Conservation (phyloP, 2,888 invertebrate species). For the Troglohyphantes excavatus region DNA sequence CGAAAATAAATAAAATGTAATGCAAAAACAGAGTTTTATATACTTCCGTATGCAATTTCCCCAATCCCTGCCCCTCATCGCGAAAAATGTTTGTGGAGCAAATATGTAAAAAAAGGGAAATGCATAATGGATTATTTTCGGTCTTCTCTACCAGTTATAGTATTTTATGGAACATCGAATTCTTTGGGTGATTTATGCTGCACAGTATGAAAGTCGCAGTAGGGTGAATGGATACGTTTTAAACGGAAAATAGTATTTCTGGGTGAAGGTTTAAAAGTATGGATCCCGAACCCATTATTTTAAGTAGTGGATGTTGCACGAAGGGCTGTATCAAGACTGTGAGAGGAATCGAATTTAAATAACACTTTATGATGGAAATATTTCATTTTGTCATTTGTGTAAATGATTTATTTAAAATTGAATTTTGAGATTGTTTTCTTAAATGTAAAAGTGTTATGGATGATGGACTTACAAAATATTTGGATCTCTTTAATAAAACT, state of each 20-base stretch:
- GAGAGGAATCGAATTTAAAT: slow-evolving; percentile 21
- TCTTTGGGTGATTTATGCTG: slow-evolving; percentile 52
- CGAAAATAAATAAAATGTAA: slow-evolving; percentile 20
- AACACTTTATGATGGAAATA: slow-evolving; percentile 11
- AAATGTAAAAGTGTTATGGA: no score
- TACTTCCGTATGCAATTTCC: slow-evolving; percentile 63
- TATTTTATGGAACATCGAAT: slow-evolving; percentile 56
- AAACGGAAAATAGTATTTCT: slow-evolving; percentile 23
- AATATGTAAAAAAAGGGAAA: slow-evolving; percentile 31
- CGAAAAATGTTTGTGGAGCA: slow-evolving; percentile 26
- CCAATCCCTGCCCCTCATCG: slow-evolving; percentile 15
- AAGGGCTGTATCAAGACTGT: background rate
- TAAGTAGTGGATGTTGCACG: slow-evolving; percentile 16
- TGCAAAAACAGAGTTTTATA: slow-evolving; percentile 54
- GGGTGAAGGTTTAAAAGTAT: slow-evolving; percentile 14
- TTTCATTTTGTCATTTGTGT: no score
- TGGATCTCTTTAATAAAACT: no score
- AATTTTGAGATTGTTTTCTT: no score
- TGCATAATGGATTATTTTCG: slow-evolving; percentile 63
- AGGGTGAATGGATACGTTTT: slow-evolving; percentile 46
- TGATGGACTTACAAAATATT: no score
- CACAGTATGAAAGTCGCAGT: background rate
- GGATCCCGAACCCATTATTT: slow-evolving; percentile 63
- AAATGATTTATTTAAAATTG: no score
- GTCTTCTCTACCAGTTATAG: slow-evolving; percentile 36